phyloP scores from a whole-genome alignment of 1,140 invertebrate genomes.

The Stratiolaelaps scimitus region DNA sequence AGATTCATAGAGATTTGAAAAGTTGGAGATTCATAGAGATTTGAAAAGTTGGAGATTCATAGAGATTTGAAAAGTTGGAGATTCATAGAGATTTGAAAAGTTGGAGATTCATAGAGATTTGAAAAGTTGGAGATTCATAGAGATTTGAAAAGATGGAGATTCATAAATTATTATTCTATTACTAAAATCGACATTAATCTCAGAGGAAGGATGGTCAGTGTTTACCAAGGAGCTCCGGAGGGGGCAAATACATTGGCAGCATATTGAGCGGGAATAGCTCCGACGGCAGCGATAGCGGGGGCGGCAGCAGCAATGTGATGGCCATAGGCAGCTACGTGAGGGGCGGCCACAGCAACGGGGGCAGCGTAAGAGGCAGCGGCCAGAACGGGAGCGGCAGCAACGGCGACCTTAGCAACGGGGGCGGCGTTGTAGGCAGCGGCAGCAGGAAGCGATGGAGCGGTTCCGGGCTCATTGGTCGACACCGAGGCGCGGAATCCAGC shows the following conservation, averaged over 20 bases:
- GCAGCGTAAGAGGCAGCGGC: constrained; percentile 36
- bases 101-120: too few relatives aligned
- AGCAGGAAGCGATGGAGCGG: constrained; percentile 34
- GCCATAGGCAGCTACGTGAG: constrained; percentile 27
- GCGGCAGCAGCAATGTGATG: neutral
- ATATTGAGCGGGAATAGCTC: constrained; percentile 28
- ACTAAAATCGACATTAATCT: too few relatives aligned
- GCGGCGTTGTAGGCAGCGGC: constrained; percentile 36
- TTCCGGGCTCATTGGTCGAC: constrained; percentile 35
- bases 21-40: too few relatives aligned
- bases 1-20: too few relatives aligned
- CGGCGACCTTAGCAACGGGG: neutral
- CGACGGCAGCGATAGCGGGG: constrained; percentile 25
- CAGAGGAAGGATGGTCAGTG: too few relatives aligned
- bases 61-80: too few relatives aligned
- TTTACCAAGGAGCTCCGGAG: constrained; percentile 11
- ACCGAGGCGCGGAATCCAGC: constrained; percentile 12
- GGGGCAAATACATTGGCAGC: constrained; percentile 30
- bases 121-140: too few relatives aligned
- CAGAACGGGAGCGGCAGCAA: constrained; percentile 30
- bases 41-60: too few relatives aligned
- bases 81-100: too few relatives aligned
- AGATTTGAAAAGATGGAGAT: too few relatives aligned
- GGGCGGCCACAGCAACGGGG: neutral
- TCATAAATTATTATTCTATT: too few relatives aligned